Evolutionary conservation across 2,797 vertebrate genomes (phyloP).

Genomic region (Cuculus canorus): DNA sequence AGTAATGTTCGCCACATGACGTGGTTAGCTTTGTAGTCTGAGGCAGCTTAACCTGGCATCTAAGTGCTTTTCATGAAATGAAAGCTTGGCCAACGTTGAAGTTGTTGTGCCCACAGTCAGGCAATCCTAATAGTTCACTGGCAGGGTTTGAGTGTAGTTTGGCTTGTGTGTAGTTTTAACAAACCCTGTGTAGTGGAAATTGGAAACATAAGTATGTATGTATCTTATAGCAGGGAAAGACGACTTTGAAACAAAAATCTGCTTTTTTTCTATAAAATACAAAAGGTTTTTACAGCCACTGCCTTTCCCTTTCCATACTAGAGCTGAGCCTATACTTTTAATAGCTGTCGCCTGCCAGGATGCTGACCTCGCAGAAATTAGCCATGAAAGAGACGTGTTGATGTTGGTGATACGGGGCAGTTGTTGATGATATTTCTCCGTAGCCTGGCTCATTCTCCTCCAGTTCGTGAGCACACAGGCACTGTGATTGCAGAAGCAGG

Average conservation of each 20-base stretch:
- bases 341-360: neutral
- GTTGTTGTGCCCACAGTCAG: neutral
- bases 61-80: neutral
- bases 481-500: neutral
- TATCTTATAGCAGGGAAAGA: neutral
- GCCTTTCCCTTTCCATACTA: neutral
- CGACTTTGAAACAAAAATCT: neutral
- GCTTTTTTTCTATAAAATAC: neutral
- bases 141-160: slow-evolving; percentile 3
- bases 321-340: neutral
- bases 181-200: slow-evolving; percentile 35
- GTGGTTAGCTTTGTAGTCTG: neutral
- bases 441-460: neutral
- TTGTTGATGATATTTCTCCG: neutral
- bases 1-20: neutral
- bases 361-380: slow-evolving; percentile 16
- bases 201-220: neutral
- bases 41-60: neutral
- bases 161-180: slow-evolving; percentile 15
- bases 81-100: neutral
- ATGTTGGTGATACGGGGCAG: neutral
- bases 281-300: neutral
- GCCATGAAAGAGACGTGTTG: neutral
- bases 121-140: neutral
- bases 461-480: neutral